These are phyloP conservation scores for Microtus ochrogaster DNA, from an alignment of 2,113 vertebrate species.

Conservation along the genomic window DNA sequence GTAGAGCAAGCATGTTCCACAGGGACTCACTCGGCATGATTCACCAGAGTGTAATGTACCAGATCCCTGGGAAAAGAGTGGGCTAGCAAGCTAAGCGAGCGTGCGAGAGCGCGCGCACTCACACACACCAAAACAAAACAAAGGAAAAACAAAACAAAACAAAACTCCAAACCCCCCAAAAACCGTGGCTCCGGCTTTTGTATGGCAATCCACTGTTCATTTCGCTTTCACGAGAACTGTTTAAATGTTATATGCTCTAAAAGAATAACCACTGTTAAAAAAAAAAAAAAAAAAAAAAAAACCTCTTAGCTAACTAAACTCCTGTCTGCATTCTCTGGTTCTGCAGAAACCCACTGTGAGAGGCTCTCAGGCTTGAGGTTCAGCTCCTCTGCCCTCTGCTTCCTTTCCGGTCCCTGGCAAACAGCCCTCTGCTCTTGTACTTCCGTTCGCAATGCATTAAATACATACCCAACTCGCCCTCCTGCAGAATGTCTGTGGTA, in stretches of 20 bases:
- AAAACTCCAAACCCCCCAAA: too few relatives aligned
- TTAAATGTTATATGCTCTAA: neutral
- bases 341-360: neutral
- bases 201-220: too few relatives aligned
- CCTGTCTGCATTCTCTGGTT: neutral
- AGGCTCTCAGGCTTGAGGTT: neutral
- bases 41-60: neutral
- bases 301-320: neutral
- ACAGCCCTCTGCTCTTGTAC: neutral
- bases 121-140: too few relatives aligned
- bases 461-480: neutral
- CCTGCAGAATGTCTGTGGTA: neutral
- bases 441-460: neutral
- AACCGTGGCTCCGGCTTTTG: neutral
- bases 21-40: too few relatives aligned
- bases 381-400: neutral
- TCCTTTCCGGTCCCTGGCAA: fast-evolving
- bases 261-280: neutral
- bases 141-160: too few relatives aligned
- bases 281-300: too few relatives aligned
- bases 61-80: neutral
- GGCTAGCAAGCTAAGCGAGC: neutral
- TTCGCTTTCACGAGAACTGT: neutral
- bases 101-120: too few relatives aligned
- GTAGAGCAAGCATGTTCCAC: too few relatives aligned